Evolutionary conservation across 1,140 invertebrate genomes (phyloP).

Genomic region (Bactericera cockerelli): DNA sequence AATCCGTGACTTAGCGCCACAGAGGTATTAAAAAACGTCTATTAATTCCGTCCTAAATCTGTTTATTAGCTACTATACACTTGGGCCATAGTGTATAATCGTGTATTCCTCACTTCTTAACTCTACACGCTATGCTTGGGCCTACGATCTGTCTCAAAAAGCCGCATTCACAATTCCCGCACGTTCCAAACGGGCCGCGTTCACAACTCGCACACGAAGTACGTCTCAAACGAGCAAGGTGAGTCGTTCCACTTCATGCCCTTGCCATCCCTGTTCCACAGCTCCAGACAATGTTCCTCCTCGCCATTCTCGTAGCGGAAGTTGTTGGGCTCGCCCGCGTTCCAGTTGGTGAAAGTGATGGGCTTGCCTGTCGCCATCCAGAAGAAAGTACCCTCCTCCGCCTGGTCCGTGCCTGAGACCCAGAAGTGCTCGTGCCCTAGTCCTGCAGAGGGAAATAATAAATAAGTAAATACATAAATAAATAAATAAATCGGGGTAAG

Average conservation of each 20-base stretch:
- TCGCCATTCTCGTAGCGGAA: constrained; percentile 84
- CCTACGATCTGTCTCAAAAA: too few relatives aligned
- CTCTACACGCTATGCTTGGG: too few relatives aligned
- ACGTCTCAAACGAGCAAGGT: constrained; percentile 81
- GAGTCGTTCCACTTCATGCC: constrained; percentile 86
- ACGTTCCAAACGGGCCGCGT: too few relatives aligned
- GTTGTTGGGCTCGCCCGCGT: constrained; percentile 78
- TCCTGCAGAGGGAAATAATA: constrained; percentile 36
- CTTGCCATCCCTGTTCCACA: constrained; percentile 83
- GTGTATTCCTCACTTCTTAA: too few relatives aligned
- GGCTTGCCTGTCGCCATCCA: constrained; percentile 82
- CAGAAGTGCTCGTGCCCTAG: constrained; percentile 81
- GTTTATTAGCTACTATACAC: too few relatives aligned
- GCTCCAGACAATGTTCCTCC: constrained; percentile 75
- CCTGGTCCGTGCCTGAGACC: constrained; percentile 80
- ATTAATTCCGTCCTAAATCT: too few relatives aligned
- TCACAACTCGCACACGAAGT: constrained; percentile 71
- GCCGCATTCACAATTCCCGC: too few relatives aligned
- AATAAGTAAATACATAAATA: too few relatives aligned
- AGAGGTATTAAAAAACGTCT: too few relatives aligned
- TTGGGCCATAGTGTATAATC: too few relatives aligned
- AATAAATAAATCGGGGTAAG: too few relatives aligned
- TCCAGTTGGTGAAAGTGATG: constrained; percentile 82
- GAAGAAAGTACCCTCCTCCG: constrained; percentile 76
- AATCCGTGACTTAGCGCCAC: too few relatives aligned